Base-by-base conservation (phyloP, 2,888 invertebrate genomes). In the Melieria crassipennis region DNA sequence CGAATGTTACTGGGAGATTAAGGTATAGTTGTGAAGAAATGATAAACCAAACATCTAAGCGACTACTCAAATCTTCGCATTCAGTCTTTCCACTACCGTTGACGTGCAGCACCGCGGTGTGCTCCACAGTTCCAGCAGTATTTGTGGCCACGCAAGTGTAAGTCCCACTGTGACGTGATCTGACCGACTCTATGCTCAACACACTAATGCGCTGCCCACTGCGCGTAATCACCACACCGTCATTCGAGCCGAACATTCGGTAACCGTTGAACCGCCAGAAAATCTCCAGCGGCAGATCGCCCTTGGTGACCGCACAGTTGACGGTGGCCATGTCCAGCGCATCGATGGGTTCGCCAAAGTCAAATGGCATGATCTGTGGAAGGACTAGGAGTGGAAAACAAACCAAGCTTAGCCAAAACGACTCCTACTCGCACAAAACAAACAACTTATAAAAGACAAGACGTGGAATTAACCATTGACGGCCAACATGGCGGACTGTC, bases 201-300 rank as follows among this genome's bases (percentile, higher is more conserved):
- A 89, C 87, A 80, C 89, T 89, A 75, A 88, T 87, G 75, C 87
- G 74, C 76, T 80, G 71, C 79, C 84, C 78, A 79, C 77, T 77
- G 75, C 83, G 73, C 65, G 80, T 73, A 70, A 84, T 75, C 72
- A 80, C 69, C 72, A 81, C 67, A 71, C 84, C 81, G 65, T 73
- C 73, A 60, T 84, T 83, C 72, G 78, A 79, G 48, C 79, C 83
- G 71, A 75, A 78, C 47, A 88, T 79, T 10, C 81, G 76, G 75
- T 83, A 80, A 58, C 89, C 90, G 86, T 93, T 92, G 78, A 93
- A 90, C 63, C 88, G 88, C 92, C 92, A 92, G 13, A 86, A 87
- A 65, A 92, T 90, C 73, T 88, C 88, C 75, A 92, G 84, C 5
- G 92, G 92, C 61, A 89, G 65, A 70, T 91, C 91, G 63, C 91